phyloP scores from a whole-genome alignment of 2,888 invertebrate genomes.

The Melinopterus prodromus region DNA sequence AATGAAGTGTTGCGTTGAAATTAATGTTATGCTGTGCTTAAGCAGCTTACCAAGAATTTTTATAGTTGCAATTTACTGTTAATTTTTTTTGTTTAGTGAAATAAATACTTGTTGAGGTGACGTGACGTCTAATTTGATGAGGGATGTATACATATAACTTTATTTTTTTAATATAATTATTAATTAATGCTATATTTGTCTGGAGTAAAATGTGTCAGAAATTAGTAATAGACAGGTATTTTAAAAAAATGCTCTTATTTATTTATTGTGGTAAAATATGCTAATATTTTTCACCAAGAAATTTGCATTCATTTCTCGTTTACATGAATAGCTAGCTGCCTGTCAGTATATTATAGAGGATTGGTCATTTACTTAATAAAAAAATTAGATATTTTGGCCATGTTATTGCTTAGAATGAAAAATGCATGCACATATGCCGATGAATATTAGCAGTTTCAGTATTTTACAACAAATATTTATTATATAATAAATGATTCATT shows the following conservation, averaged over 20 bases:
- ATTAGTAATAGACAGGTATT: not conserved
- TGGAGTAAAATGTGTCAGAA: not conserved
- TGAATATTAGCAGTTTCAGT: not conserved
- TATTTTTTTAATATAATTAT: not conserved
- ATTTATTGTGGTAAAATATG: not conserved
- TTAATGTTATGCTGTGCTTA: not conserved
- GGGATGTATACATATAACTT: not conserved
- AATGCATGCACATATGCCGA: not conserved
- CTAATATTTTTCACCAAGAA: not conserved
- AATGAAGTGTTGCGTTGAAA: not conserved
- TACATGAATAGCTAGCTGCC: too few species aligned
- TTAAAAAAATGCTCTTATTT: not conserved
- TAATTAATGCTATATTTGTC: too few species aligned
- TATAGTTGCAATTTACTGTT: slow-evolving; percentile 6
- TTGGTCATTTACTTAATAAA: not conserved
- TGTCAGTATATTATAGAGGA: too few species aligned
- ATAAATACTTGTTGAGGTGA: slow-evolving; percentile 9
- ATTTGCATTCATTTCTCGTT: not conserved
- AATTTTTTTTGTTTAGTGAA: slow-evolving; percentile 11
- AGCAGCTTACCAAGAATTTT: not conserved
- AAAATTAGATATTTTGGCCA: not conserved
- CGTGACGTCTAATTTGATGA: not conserved
- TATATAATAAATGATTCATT: not conserved
- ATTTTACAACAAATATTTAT: too few species aligned
- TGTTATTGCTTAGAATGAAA: not conserved